These are phyloP conservation scores for Lipotes vexillifer DNA, from an alignment of 2,113 vertebrate genomes.

Conservation along the genomic window DNA sequence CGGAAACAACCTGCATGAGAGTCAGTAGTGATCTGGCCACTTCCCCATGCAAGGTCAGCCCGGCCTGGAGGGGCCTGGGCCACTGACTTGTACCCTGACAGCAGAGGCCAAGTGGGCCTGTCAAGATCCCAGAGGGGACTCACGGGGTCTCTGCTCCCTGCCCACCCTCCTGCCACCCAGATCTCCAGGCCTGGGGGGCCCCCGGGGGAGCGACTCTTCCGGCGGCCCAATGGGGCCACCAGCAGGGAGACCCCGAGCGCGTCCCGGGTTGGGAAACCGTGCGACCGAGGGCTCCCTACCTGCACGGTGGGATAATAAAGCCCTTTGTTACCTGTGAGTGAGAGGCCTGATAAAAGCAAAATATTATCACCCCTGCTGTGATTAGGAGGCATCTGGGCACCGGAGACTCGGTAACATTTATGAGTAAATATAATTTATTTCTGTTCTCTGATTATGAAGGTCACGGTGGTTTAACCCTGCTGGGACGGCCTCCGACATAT, in stretches of 20 bases:
- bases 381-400: constrained; percentile 59
- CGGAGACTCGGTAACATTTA: constrained; percentile 12
- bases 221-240: neutral
- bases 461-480: constrained; percentile 49
- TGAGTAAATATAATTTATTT: constrained; percentile 61
- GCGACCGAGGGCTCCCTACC: neutral
- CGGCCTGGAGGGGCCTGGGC: neutral
- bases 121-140: neutral
- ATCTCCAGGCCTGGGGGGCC: neutral
- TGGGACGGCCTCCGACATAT: constrained; percentile 11
- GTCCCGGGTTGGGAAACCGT: neutral
- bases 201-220: neutral
- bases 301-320: constrained; percentile 11
- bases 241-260: no score
- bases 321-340: constrained; percentile 41
- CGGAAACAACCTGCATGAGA: accelerated
- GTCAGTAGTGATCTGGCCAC: neutral
- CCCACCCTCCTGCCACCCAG: neutral
- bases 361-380: constrained; percentile 13
- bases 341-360: constrained; percentile 43
- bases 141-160: neutral
- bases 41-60: neutral
- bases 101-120: neutral
- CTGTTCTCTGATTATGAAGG: constrained; percentile 69
- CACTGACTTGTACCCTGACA: neutral